These are phyloP conservation scores for Calliphora vomitoria DNA, from an alignment of 2,888 invertebrate species.

Conservation along the genomic window DNA sequence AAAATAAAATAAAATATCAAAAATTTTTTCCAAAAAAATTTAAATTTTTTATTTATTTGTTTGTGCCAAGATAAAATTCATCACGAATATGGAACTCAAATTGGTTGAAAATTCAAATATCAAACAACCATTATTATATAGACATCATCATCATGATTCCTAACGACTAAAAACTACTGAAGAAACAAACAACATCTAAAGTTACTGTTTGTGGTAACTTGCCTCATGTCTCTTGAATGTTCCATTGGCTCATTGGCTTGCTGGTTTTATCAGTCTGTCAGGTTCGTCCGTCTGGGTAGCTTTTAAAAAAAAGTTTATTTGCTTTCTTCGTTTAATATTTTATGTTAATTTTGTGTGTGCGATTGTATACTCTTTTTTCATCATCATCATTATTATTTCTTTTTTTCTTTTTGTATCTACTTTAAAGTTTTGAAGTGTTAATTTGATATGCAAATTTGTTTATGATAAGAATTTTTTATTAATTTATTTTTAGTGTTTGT, in stretches of 20 bases:
- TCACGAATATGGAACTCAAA: too few species aligned
- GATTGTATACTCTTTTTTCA: neutral
- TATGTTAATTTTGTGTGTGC: slow-evolving; percentile 61
- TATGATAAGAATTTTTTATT: slow-evolving; percentile 68
- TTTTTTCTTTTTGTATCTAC: slow-evolving; percentile 16
- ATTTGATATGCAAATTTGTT: slow-evolving; percentile 72
- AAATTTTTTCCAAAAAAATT: too few species aligned
- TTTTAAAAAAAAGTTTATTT: slow-evolving; percentile 49
- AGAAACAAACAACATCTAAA: slow-evolving; percentile 13
- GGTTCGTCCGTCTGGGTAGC: slow-evolving; percentile 1
- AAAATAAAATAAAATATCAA: too few species aligned
- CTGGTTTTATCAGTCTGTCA: slow-evolving; percentile 10
- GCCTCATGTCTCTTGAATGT: too few species aligned
- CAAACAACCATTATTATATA: neutral
- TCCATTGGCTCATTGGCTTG: too few species aligned
- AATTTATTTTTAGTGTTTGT: slow-evolving; percentile 43
- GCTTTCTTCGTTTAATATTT: slow-evolving; percentile 53
- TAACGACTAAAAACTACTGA: neutral
- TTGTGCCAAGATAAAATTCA: too few species aligned
- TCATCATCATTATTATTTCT: slow-evolving; percentile 13
- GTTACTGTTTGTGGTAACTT: slow-evolving; percentile 34
- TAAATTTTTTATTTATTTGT: too few species aligned
- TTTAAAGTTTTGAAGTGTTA: slow-evolving; percentile 66
- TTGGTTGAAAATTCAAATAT: too few species aligned
- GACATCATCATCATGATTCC: neutral